Conservation (phyloP, 2,113 vertebrate species). For the Panurus biarmicus region DNA sequence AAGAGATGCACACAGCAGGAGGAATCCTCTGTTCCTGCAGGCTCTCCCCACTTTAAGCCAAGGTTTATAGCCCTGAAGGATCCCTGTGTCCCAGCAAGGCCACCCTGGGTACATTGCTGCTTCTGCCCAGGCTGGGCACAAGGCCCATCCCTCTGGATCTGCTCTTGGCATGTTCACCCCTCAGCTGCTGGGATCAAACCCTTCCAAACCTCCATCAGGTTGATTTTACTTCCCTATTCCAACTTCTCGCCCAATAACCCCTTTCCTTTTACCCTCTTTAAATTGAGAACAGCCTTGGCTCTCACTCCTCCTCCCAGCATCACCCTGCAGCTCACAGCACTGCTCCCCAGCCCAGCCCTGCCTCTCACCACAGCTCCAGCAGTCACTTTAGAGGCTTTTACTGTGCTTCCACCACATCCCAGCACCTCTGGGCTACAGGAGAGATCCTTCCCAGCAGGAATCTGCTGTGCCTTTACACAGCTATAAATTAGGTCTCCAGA, state of each 20-base stretch:
- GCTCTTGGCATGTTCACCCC: background rate
- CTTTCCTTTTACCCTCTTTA: background rate
- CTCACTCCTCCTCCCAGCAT: background rate
- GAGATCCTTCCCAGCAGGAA: background rate
- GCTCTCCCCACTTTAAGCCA: background rate
- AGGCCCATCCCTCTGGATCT: background rate
- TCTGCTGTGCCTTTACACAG: background rate
- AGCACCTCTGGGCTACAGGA: background rate
- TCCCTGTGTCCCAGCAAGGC: background rate
- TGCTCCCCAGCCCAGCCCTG: background rate
- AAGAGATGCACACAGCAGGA: background rate
- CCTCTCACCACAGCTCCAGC: background rate
- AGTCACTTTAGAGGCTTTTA: background rate
- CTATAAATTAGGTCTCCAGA: background rate
- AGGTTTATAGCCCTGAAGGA: background rate
- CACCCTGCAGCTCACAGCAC: background rate
- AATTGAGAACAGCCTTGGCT: accelerated
- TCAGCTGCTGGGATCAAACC: background rate
- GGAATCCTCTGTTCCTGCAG: background rate
- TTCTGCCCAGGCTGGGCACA: background rate
- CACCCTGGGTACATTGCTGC: background rate
- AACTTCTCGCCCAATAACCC: background rate
- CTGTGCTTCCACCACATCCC: background rate
- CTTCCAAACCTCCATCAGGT: background rate
- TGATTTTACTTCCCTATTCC: background rate